Base-by-base conservation (phyloP, 2,888 invertebrate genomes). In the Himalopsyche anomala region DNA sequence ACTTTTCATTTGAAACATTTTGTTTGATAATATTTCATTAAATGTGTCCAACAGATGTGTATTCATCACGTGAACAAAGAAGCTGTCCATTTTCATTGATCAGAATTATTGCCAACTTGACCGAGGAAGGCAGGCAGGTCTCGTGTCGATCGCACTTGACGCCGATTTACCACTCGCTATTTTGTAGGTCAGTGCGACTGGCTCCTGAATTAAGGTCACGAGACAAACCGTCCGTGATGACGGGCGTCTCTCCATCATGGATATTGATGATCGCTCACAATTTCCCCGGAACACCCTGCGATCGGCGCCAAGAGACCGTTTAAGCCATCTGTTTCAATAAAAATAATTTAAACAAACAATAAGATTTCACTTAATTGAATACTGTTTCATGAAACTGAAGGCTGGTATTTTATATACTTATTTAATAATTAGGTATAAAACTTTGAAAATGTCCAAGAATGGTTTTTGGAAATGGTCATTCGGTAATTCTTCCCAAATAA, bases 141-240 rank as follows among this genome's bases (percentile, higher is more conserved):
- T 36, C 19, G 28, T 74, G 74, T 74, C 36, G 74, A 36, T 38
- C 74, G 74, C 74, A 74, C 38, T 74, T 38, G 74, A 74, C 36
- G 69, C 69, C 69, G 69, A 69, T 69, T 69, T 69, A 69, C 69
- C 69, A 69, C 36, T 69, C 36, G 69, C 36, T 69, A 36, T 74
- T 74, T 74, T 74, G 74, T 74, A 74, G 74, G 74, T 74, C 74
- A 74, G 74, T 74, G 74, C 74, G 74, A 74, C 74, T 74, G 74
- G 74, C 15, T 74, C 28, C 36, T 74, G 74, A 74, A 74, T 74
- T 74, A 74, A 38, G 74, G 74, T 74, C 74, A 74, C 74, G 74
- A 74, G 74, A 36, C 74, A 74, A 74, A 38, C 74, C 74, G 36
- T 74, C 74, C 74, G 36, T 15, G 28, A 36, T 74, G 74, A 74